Base-by-base conservation (phyloP, 2,113 vertebrate species). In the Chroicocephalus ridibundus region DNA sequence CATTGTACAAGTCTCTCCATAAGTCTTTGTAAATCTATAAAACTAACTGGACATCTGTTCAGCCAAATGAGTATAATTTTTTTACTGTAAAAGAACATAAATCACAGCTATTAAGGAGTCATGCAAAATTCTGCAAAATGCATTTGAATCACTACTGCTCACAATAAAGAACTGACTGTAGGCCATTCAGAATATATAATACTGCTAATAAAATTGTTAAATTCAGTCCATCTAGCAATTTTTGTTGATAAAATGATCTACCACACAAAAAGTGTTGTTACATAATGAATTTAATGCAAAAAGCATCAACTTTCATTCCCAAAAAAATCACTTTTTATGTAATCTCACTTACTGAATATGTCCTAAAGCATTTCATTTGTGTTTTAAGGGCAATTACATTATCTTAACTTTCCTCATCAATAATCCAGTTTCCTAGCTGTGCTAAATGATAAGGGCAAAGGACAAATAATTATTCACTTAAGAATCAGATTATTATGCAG, bases 91-190 rank as follows among this genome's bases (percentile, higher is more conserved):
- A 91, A 55, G 54, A 51, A 79, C 18, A 75, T 57, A 68, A 91
- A 92, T 21, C 4, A 5, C 72, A 96, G 69, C 27, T 71, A 66
- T 57, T 82, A 87, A 69, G 11, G 36, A 57, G 20, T 76, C 84
- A 60, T 25, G 34, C 32, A 87, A 96, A 94, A 77, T 91, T 83
- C 81, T 32, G 64, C 61, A 94, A 89, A 97, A 87, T 27, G n/a
- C 16, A 76, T 85, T 77, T 70, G 46, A 72, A 91, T 95, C 66
- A 77, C 17, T 9, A 15, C 16, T 21, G 21, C 26, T 87, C 11
- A 61, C 65, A 68, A 65, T 51, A 44, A 79, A 72, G 40, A 79
- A 19, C 21, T 54, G 64, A 95, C 58, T 7, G 3, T 34, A 82
- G 36, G 78, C 36, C 49, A 65, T 58, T 65, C 81, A 82, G 49